Conservation (phyloP, 2,113 vertebrate species). For the Plotosus lineatus region DNA sequence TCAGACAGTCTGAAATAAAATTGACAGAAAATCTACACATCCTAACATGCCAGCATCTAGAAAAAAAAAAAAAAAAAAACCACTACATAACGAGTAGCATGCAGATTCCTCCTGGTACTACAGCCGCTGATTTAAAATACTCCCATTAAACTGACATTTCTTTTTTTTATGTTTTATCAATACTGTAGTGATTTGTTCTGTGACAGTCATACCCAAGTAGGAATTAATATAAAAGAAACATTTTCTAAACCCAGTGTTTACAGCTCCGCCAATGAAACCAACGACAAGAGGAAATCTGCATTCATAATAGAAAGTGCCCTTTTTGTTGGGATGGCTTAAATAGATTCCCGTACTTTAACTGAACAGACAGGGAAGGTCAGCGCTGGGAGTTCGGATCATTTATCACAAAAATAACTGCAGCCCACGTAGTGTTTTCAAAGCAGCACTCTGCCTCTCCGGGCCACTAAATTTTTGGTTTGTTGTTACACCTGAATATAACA, state of each 20-base stretch:
- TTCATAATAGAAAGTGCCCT: background rate
- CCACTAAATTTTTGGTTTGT: background rate
- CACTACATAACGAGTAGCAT: background rate
- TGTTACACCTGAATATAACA: background rate
- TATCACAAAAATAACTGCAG: background rate
- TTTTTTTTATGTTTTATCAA: background rate
- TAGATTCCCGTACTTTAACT: background rate
- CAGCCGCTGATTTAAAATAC: no score
- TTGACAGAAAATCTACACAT: background rate
- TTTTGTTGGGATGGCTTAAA: conserved; percentile 8
- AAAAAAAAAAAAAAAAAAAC: background rate
- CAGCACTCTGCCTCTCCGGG: background rate
- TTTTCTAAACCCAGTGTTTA: background rate
- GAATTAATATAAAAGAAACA: background rate
- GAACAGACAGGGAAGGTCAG: conserved; percentile 16
- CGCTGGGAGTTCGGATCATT: background rate
- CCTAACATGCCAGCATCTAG: background rate
- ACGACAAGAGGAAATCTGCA: conserved; percentile 17
- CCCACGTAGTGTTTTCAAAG: background rate
- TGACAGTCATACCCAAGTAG: background rate
- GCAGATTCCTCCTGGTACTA: no score
- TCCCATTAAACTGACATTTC: no score
- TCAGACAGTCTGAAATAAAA: background rate
- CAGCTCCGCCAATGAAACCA: conserved; percentile 8
- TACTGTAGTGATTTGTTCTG: background rate